phyloP scores from a whole-genome alignment of 2,113 vertebrate species.

The Hipposideros armiger region DNA sequence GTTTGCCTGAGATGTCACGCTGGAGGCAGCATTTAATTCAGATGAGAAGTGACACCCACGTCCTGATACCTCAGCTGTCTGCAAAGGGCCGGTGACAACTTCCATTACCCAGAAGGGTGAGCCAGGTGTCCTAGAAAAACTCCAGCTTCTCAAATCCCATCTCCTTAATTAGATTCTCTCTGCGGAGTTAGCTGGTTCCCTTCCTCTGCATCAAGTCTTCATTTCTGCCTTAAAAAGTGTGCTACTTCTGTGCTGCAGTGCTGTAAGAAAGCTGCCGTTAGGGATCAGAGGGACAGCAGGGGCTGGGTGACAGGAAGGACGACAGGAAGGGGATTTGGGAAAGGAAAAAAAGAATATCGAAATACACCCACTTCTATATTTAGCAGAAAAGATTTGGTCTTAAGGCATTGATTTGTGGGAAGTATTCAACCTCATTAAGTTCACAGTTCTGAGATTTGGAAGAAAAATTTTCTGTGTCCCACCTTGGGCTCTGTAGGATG shows the following conservation, averaged over 20 bases:
- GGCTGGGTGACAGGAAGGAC: not conserved
- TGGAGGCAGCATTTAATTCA: constrained; percentile 72
- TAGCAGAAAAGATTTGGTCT: not conserved
- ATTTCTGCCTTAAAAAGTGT: constrained; percentile 9
- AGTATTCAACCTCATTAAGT: not conserved
- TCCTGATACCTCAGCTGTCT: constrained; percentile 70
- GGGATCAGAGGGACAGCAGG: no score
- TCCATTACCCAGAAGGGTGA: constrained; percentile 79
- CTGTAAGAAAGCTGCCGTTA: not conserved
- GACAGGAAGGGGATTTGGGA: not conserved
- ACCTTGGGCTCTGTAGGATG: not conserved
- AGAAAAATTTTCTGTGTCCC: not conserved
- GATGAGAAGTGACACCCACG: constrained; percentile 79
- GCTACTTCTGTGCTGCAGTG: not conserved
- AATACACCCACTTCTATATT: not conserved
- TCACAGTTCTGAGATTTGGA: not conserved
- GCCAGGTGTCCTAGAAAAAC: constrained; percentile 80
- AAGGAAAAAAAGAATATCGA: not conserved
- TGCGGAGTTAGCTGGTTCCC: constrained; percentile 12
- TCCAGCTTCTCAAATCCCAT: constrained; percentile 54
- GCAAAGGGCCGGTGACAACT: constrained; percentile 80
- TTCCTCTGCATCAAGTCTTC: constrained; percentile 27
- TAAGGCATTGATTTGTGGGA: not conserved
- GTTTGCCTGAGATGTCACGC: constrained; percentile 39
- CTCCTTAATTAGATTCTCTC: constrained; percentile 75